These are phyloP conservation scores for Philonicus albiceps DNA, from an alignment of 2,888 invertebrate species.

Conservation along the genomic window DNA sequence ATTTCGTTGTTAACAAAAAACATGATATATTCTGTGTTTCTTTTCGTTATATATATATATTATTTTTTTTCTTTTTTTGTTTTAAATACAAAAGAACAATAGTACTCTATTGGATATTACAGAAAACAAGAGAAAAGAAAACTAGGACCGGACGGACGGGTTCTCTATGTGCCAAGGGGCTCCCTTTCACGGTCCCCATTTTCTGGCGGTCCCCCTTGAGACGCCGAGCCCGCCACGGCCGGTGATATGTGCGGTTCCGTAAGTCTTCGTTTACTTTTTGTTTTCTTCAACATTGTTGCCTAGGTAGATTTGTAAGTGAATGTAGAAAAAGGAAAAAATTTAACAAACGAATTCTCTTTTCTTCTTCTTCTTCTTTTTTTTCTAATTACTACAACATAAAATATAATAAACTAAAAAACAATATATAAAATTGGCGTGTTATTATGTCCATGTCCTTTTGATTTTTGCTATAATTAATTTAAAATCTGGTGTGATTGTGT, in stretches of 20 bases:
- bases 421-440: neutral
- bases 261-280: constrained; percentile 96
- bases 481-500: neutral
- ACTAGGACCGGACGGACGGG: constrained; percentile 63
- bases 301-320: constrained; percentile 63
- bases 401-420: neutral
- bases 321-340: constrained; percentile 41
- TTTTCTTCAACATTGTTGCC: constrained; percentile 99
- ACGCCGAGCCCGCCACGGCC: constrained; percentile 57
- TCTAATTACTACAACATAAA: constrained; percentile 32
- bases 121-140: constrained; percentile 64
- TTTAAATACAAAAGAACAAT: constrained; percentile 36
- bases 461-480: neutral
- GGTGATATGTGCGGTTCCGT: constrained; percentile 79
- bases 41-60: constrained; percentile 3
- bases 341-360: constrained; percentile 46
- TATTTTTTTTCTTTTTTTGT: neutral
- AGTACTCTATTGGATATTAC: constrained; percentile 50
- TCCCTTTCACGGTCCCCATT: constrained; percentile 66
- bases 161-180: constrained; percentile 60
- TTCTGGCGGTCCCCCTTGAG: constrained; percentile 64
- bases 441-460: neutral
- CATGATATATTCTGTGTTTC: constrained; percentile 24
- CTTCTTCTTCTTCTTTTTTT: neutral
- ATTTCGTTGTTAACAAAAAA: constrained; percentile 10